Base-by-base conservation (phyloP, 2,797 vertebrate species). In the Paedocypris micromegethes region DNA sequence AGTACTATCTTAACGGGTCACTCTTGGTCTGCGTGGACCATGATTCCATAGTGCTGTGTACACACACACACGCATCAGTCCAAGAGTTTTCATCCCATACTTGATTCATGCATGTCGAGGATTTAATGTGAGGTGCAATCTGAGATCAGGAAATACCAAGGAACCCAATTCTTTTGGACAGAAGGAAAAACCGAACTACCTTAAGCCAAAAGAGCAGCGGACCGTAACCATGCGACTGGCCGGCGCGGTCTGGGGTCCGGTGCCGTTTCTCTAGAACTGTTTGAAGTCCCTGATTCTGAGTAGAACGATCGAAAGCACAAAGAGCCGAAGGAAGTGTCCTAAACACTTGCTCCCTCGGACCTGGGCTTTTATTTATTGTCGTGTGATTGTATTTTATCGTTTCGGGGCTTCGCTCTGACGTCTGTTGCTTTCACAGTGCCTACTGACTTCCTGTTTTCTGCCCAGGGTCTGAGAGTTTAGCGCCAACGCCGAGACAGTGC, bases 31-130 rank as follows among this genome's bases (percentile, higher is more conserved):
- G 74, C 56, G 63, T 69, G 68, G 69, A 57, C 72, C 72, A 75
- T 74, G 57, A 76, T 41, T 82, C 77, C 82, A 81, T 78, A 57
- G 78, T 82, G 81, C 77, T 70, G 81, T 85, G 84, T 74, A 64
- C 64, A 37, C 64, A 45, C 82, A 82, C 76, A 76, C 83, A 79
- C 78, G 51, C 62, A 68, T 66, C 43, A 65, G 68, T 77, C 68
- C 68, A 48, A 78, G 62, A 73, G 23, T 69, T 75, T 73, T 68
- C 77, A 76, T 79, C 77, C 75, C 77, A 74, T 77, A 79, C 75
- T 77, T 79, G 77, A 75, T 72, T 74, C 64, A 72, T 67, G 40
- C 56, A 53, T 72, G 75, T 73, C 45, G 66, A 74, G 72, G 61
- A 62, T 76, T 70, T 66, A 76, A 72, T 74, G 75, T 79, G 66